A percentile compares a stretch with the other conserved stretches of the same genome.
Conservation (phyloP, 2,797 vertebrate genomes). For the Garrulus glandarius region DNA sequence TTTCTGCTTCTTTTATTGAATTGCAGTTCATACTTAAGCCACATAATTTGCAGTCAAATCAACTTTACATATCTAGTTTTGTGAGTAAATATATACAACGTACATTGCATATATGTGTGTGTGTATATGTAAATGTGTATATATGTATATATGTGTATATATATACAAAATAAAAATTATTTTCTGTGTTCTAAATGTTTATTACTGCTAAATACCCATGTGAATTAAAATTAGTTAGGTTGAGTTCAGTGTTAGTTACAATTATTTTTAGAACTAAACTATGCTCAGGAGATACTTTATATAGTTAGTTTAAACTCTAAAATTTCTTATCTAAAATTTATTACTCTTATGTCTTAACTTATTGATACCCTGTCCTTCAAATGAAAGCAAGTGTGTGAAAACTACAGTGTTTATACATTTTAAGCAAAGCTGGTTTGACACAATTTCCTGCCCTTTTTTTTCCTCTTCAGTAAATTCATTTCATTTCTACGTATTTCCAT, state of each 20-base stretch:
- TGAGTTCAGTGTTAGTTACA: not conserved
- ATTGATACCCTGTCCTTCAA: not conserved
- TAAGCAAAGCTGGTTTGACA: slow-evolving; percentile 21
- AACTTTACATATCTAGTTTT: not conserved
- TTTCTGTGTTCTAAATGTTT: not conserved
- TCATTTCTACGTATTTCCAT: not conserved
- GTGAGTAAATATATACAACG: not conserved
- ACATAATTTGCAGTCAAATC: not conserved
- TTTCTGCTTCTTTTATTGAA: not conserved
- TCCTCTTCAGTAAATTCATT: not conserved
- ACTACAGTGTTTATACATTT: not conserved
- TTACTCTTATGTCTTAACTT: not conserved
- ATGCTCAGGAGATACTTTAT: not conserved
- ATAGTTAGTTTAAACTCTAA: not conserved
- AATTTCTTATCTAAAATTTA: not conserved
- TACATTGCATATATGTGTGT: not conserved
- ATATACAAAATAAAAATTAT: not conserved
- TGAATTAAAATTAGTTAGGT: not conserved
- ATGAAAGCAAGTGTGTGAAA: not conserved
- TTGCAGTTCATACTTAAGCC: not conserved
- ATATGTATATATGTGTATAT: fast-evolving
- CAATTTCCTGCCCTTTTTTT: not conserved
- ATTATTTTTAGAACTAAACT: not conserved
- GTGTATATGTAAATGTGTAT: fast-evolving
- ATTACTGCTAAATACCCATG: not conserved